A percentile compares a stretch with the other conserved stretches of the same genome.
These are phyloP conservation scores for Brachyhypopomus gauderio DNA, from an alignment of 2,113 vertebrate genomes.

Conservation along the genomic window DNA sequence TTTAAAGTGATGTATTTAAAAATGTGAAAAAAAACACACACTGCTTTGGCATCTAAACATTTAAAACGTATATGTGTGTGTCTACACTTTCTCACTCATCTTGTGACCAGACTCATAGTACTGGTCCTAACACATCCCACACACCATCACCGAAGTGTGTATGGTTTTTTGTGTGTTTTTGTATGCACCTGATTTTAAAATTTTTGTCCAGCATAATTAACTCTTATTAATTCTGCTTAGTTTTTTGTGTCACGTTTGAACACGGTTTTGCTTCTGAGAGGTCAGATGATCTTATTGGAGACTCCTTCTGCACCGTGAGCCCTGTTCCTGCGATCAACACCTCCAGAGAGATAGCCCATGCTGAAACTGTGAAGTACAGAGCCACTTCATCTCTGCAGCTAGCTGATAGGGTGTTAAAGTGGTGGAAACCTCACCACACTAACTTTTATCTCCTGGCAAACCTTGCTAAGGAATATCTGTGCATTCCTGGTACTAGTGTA, in stretches of 20 bases:
- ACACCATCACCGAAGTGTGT: background rate
- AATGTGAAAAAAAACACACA: background rate
- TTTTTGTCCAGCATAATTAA: background rate
- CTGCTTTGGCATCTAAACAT: no score
- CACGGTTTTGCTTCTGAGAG: background rate
- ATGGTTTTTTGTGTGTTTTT: background rate
- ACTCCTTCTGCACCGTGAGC: background rate
- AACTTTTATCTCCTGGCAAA: no score
- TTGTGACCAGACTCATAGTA: background rate
- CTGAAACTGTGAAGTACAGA: constrained; percentile 7
- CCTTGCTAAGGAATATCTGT: no score
- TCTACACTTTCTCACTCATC: background rate
- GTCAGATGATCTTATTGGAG: background rate
- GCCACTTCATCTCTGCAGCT: no score
- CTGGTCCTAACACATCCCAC: background rate
- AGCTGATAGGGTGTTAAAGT: no score
- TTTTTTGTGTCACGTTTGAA: background rate
- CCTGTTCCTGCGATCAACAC: background rate
- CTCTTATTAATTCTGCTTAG: background rate
- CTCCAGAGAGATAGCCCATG: constrained; percentile 3
- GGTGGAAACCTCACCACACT: no score
- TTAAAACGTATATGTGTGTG: background rate
- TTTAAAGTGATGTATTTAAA: background rate
- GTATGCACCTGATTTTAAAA: background rate
- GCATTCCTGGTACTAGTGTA: no score